Base-by-base conservation (phyloP, 1,140 invertebrate species). In the Sarcophaga bullata region DNA sequence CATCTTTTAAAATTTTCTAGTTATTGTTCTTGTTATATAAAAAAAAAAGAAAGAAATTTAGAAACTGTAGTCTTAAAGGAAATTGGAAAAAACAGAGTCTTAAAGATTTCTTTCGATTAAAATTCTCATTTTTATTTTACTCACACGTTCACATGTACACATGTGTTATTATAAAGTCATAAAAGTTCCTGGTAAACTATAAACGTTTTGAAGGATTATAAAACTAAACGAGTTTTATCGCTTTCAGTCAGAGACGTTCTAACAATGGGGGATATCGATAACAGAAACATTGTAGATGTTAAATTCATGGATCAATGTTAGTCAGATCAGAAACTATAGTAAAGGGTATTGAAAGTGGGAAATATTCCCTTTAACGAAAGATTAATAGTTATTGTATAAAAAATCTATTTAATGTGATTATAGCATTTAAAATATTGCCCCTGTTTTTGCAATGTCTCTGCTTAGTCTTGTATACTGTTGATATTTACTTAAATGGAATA, bases 131-230 rank as follows among this genome's bases (percentile, higher is more conserved):
- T 10, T 68, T 25, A 10, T 25, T 68, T 37, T 68, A 15, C 8
- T 25, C 25, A 37, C 25, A 37, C 25, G 62, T 10, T 68, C 7
- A 68, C n/a, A 68, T 68, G n/a, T 68, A 25, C 62, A 68, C 62
- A 68, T 68, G 62, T 68, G 17, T 68, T 68, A 68, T 68, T 68
- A 68, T 68, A 68, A 68, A 68, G 62, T 68, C 62, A 68, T 68
- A 68, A 19, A 68, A 68, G 62, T 68, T 68, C 6, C 62, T 68
- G 17, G n/a, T 19, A 25, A 68, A 68, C 62, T 68, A 19, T 68
- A 68, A 68, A 68, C 62, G 62, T 68, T 68, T 68, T 10, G 62
- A 68, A 68, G 62, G 62, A 68, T 68, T 68, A 68, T 68, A 68
- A 68, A 68, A 68, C 62, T 68, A 68, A 9, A 25, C 62, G n/a